These are phyloP conservation scores for Argopecten irradians DNA, from an alignment of 1,140 invertebrate species.

Conservation along the genomic window DNA sequence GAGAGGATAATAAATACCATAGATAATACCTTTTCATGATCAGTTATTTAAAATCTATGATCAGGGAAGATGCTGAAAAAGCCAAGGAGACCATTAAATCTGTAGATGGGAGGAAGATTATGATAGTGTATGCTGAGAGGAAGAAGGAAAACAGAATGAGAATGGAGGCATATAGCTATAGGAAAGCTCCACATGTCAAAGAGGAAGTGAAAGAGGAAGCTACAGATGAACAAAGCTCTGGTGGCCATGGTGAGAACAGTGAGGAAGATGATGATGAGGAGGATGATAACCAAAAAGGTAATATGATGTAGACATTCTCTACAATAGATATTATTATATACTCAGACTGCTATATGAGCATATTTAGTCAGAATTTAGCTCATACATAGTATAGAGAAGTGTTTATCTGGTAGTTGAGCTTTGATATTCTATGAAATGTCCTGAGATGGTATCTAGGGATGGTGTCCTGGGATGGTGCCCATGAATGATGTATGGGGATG, in stretches of 20 bases:
- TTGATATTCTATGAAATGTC: too few relatives aligned
- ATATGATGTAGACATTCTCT: neutral
- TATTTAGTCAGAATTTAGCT: too few relatives aligned
- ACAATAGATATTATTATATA: neutral
- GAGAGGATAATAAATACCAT: neutral
- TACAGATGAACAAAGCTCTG: slow-evolving; percentile 2
- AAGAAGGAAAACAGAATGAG: slow-evolving; percentile 54
- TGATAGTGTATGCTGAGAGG: slow-evolving; percentile 57
- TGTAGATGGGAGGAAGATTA: slow-evolving; percentile 58
- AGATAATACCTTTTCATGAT: too few relatives aligned
- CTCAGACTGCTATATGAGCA: too few relatives aligned
- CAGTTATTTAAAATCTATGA: too few relatives aligned
- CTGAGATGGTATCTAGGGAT: too few relatives aligned
- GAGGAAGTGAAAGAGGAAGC: slow-evolving; percentile 22
- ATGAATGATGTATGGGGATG: too few relatives aligned
- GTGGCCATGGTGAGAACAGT: neutral
- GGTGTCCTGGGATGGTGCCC: too few relatives aligned
- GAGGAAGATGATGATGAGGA: slow-evolving; percentile 25
- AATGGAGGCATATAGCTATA: neutral
- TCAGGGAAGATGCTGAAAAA: slow-evolving; percentile 66
- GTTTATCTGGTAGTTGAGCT: too few relatives aligned
- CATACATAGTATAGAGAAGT: too few relatives aligned
- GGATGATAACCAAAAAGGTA: neutral
- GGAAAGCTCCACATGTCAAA: neutral
- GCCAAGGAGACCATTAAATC: slow-evolving; percentile 54